phyloP scores from a whole-genome alignment of 2,888 invertebrate species.

The Platerodrilus igneus region DNA sequence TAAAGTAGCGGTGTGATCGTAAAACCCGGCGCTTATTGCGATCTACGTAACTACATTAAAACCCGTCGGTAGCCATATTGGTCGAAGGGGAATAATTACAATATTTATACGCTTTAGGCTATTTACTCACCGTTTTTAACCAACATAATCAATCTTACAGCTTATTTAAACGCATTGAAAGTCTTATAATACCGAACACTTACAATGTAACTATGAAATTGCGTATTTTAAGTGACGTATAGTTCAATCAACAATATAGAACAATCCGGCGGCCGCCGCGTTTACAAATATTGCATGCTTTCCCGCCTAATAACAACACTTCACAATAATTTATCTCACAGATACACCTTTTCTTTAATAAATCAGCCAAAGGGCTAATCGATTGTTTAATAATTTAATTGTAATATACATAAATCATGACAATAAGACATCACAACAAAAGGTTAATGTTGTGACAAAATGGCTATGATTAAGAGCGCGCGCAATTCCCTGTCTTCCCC shows the following conservation, averaged over 20 bases:
- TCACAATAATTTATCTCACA: too few species aligned
- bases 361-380: too few species aligned
- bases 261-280: slow-evolving; percentile 39
- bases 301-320: too few species aligned
- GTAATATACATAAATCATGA: slow-evolving; percentile 43
- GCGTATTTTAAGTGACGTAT: slow-evolving; percentile 32
- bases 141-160: slow-evolving; percentile 26
- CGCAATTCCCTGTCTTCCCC: slow-evolving; percentile 28
- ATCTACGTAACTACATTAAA: slow-evolving; percentile 21
- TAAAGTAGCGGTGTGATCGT: slow-evolving; percentile 13
- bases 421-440: slow-evolving; percentile 48
- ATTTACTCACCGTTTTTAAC: slow-evolving; percentile 37
- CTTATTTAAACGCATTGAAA: slow-evolving; percentile 27
- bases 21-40: slow-evolving; percentile 17
- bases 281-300: too few species aligned
- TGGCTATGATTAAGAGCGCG: slow-evolving; percentile 45
- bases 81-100: slow-evolving; percentile 31
- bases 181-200: slow-evolving; percentile 33
- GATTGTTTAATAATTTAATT: slow-evolving; percentile 35
- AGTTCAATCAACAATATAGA: slow-evolving; percentile 32
- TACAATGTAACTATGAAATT: slow-evolving; percentile 34
- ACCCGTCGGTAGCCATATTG: slow-evolving; percentile 51
- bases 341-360: too few species aligned
- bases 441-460: slow-evolving; percentile 51
- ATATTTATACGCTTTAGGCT: slow-evolving; percentile 48